Conservation (phyloP, 2,113 vertebrate genomes). For the rabbit (Oryctolagus cuniculus) region DNA sequence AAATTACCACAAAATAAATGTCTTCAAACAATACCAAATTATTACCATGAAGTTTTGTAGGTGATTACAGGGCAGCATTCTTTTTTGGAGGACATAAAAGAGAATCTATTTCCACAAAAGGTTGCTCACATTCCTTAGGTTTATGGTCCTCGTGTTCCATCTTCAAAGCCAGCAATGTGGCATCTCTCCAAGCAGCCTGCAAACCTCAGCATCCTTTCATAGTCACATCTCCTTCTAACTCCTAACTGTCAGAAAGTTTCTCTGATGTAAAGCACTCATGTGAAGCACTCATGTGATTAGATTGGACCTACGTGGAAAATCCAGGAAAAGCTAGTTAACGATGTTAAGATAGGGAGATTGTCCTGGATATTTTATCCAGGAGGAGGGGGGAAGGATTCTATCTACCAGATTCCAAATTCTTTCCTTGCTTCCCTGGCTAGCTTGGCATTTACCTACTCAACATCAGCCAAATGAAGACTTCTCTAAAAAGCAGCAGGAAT, state of each 20-base stretch:
- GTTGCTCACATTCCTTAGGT: background rate
- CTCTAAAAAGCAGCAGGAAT: background rate
- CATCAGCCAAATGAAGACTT: slow-evolving; percentile 13
- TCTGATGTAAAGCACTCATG: background rate
- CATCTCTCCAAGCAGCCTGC: background rate
- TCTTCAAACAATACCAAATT: background rate
- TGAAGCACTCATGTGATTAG: background rate
- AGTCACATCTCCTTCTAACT: background rate
- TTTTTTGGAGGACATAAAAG: background rate
- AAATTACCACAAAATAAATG: background rate
- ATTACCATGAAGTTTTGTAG: background rate
- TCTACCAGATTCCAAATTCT: background rate
- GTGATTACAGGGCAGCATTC: background rate
- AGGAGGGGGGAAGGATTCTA: background rate
- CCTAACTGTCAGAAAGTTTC: background rate
- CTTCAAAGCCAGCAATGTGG: background rate
- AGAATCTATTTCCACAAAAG: slow-evolving; percentile 24
- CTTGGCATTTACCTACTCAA: background rate
- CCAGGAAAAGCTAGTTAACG: background rate
- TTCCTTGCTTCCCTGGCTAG: background rate
- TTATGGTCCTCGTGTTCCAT: background rate
- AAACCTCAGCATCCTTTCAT: background rate
- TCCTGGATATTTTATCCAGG: no score
- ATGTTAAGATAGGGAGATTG: no score
- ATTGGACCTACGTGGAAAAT: background rate